These are phyloP conservation scores for Pterocles burchelli DNA, from an alignment of 2,113 vertebrate genomes.

Conservation along the genomic window DNA sequence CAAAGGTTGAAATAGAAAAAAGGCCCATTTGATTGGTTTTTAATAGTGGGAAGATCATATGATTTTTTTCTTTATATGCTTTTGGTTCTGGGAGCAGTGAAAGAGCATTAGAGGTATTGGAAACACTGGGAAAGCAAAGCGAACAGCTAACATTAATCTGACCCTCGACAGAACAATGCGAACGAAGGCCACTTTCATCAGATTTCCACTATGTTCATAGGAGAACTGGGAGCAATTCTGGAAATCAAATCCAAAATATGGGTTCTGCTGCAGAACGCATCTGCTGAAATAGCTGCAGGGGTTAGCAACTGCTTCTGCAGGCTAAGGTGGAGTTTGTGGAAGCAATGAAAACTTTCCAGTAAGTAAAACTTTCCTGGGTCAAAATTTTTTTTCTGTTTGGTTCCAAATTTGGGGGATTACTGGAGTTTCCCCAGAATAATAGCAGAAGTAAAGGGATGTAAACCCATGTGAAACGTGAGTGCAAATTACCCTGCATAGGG, in stretches of 20 bases:
- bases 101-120: not conserved
- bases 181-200: constrained; percentile 18
- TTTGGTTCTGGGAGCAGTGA: constrained; percentile 24
- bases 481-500: not conserved
- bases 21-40: not conserved
- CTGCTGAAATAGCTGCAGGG: constrained; percentile 40
- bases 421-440: not conserved
- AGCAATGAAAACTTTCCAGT: constrained; percentile 23
- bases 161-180: not conserved
- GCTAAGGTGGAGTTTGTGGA: not conserved
- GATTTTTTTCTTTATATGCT: not conserved
- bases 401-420: not conserved
- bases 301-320: not conserved
- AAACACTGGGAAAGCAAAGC: not conserved
- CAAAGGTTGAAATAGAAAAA: not conserved
- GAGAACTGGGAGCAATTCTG: constrained; percentile 47
- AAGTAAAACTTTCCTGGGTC: constrained; percentile 33
- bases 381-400: not conserved
- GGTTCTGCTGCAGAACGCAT: constrained; percentile 1
- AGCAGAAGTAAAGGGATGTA: not conserved
- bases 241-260: constrained; percentile 34
- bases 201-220: constrained; percentile 26
- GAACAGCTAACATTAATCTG: constrained; percentile 6
- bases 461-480: not conserved
- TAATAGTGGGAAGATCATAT: not conserved